Evolutionary conservation across 2,113 vertebrate genomes (phyloP).

Genomic region (Heterocephalus glaber): DNA sequence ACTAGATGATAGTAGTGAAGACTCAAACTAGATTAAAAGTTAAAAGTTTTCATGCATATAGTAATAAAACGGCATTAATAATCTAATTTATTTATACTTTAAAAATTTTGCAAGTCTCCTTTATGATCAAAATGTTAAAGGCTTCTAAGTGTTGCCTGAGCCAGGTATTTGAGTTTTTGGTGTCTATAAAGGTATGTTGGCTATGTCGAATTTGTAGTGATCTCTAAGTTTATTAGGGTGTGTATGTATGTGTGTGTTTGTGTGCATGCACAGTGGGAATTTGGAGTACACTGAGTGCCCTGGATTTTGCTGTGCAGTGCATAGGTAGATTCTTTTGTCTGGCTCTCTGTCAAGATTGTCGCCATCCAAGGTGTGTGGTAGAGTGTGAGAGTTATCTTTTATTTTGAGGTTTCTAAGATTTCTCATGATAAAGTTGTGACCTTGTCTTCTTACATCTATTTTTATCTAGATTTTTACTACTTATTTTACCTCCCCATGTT

Average conservation of each 20-base stretch:
- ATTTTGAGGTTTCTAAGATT: background rate
- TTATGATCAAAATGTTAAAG: background rate
- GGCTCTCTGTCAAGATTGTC: background rate
- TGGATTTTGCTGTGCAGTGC: background rate
- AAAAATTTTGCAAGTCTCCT: background rate
- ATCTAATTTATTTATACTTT: background rate
- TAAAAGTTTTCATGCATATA: background rate
- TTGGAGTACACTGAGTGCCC: too few relatives aligned
- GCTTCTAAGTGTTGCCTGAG: background rate
- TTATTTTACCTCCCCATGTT: background rate
- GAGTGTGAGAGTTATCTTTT: background rate
- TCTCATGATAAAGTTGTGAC: background rate
- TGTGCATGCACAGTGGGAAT: background rate
- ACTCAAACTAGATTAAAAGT: background rate
- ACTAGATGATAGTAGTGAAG: background rate
- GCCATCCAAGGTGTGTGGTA: background rate
- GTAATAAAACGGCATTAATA: background rate
- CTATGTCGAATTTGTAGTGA: background rate
- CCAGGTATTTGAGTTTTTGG: background rate
- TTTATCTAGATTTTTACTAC: background rate
- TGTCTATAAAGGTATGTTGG: background rate
- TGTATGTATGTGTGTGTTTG: too few relatives aligned
- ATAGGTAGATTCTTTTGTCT: background rate
- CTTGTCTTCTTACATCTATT: background rate
- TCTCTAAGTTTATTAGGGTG: background rate